Conservation (phyloP, 2,113 vertebrate species). For the Cyanoderma ruficeps region DNA sequence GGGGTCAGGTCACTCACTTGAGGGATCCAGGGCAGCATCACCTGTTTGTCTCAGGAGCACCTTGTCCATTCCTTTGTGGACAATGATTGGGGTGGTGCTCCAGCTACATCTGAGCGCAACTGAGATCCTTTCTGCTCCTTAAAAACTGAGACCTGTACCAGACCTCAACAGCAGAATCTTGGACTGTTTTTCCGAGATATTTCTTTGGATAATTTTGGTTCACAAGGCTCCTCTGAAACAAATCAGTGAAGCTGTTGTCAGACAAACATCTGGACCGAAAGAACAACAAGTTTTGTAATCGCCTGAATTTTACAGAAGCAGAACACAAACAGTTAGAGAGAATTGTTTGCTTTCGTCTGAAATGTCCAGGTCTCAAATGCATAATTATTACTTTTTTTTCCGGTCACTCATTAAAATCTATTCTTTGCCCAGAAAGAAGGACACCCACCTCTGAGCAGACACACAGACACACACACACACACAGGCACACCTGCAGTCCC, state of each 20-base stretch:
- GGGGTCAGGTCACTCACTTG: not conserved
- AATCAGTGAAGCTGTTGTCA: not conserved
- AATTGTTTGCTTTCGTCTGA: not conserved
- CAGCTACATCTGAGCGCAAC: not conserved
- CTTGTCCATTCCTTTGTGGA: not conserved
- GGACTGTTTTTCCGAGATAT: not conserved
- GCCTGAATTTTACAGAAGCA: not conserved
- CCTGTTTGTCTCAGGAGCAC: not conserved
- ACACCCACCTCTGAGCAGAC: not conserved
- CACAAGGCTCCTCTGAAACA: not conserved
- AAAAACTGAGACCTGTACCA: not conserved
- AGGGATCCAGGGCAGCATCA: not conserved
- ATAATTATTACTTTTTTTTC: not conserved
- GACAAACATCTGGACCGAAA: not conserved
- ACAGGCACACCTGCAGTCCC: constrained; percentile 1
- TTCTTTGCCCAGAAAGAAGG: not conserved
- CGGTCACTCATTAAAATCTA: not conserved
- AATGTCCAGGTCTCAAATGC: not conserved
- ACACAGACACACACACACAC: not conserved
- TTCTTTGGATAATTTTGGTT: not conserved
- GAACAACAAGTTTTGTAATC: not conserved
- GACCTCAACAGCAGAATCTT: rapidly evolving
- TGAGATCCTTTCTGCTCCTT: not conserved
- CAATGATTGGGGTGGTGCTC: not conserved
- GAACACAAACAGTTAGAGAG: not conserved